A percentile compares a stretch with the other conserved stretches of the same genome.
These are phyloP conservation scores for Xiphias gladius DNA, from an alignment of 2,113 vertebrate genomes.

Conservation along the genomic window DNA sequence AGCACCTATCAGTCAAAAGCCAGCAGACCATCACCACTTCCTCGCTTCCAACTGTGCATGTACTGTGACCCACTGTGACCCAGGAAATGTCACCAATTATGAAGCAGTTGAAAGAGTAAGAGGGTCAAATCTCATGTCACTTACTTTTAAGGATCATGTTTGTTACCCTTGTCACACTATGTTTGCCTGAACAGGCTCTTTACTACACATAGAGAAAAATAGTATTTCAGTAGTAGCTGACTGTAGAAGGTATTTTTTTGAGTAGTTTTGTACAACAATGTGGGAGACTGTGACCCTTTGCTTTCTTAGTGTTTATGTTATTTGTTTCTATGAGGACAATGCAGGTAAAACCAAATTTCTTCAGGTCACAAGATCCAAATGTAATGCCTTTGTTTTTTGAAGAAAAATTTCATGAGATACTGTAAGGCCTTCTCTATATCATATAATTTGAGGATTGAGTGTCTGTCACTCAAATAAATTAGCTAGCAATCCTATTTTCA, in stretches of 20 bases:
- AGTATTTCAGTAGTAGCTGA: background rate
- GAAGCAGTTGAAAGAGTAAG: conserved; percentile 48
- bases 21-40: conserved; percentile 55
- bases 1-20: conserved; percentile 61
- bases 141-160: conserved; percentile 16
- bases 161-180: conserved; percentile 30
- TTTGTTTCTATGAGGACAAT: background rate
- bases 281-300: background rate
- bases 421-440: background rate
- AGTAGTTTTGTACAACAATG: background rate
- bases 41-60: conserved; percentile 23
- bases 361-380: background rate
- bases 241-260: background rate
- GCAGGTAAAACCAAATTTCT: too few relatives aligned
- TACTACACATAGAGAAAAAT: background rate
- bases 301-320: background rate
- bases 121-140: conserved; percentile 40
- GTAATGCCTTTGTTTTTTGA: background rate
- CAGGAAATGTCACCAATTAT: conserved; percentile 70
- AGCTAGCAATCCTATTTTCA: conserved; percentile 2
- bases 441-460: conserved; percentile 22
- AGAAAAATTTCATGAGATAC: background rate
- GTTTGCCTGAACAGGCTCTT: background rate
- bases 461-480: conserved; percentile 22
- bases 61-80: conserved; percentile 52